These are phyloP conservation scores for Cynodonichthys magdalenae DNA, from an alignment of 2,797 vertebrate species.

Conservation along the genomic window DNA sequence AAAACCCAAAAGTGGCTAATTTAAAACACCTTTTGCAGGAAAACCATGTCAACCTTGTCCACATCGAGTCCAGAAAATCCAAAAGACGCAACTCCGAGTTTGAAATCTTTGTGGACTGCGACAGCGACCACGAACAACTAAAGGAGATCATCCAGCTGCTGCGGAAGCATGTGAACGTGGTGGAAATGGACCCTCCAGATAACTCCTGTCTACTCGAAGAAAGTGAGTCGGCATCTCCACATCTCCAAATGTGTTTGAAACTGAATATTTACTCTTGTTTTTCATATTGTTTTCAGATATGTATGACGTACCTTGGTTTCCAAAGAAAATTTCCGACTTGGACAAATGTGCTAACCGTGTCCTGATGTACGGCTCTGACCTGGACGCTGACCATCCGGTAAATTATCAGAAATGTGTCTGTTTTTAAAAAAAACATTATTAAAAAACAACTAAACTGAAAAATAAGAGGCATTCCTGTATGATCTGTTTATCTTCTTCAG, in stretches of 20 bases:
- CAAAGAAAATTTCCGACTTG: constrained; percentile 96
- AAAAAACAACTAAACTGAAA: not conserved
- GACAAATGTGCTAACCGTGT: constrained; percentile 96
- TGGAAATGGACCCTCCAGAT: constrained; percentile 87
- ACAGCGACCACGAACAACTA: constrained; percentile 92
- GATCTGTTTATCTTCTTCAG: constrained; percentile 65
- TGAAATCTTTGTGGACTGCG: constrained; percentile 96
- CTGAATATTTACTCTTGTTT: not conserved
- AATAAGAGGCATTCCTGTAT: not conserved
- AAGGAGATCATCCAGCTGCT: constrained; percentile 93
- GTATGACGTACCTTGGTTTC: constrained; percentile 93
- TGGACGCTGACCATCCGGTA: constrained; percentile 97
- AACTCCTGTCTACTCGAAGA: constrained; percentile 83
- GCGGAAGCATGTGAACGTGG: constrained; percentile 87
- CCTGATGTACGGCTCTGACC: constrained; percentile 95
- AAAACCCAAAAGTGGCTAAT: not conserved
- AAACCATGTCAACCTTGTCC: constrained; percentile 94
- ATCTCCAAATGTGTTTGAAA: not conserved
- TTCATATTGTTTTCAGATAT: constrained; percentile 77
- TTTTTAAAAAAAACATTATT: too few species aligned
- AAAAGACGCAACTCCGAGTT: constrained; percentile 95
- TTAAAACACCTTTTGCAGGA: constrained; percentile 79
- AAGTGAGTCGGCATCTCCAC: constrained; percentile 66
- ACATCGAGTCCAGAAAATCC: constrained; percentile 96
- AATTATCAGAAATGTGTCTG: not conserved